Base-by-base conservation (phyloP, 2,888 invertebrate genomes). In the Catotricha subobsoleta region DNA sequence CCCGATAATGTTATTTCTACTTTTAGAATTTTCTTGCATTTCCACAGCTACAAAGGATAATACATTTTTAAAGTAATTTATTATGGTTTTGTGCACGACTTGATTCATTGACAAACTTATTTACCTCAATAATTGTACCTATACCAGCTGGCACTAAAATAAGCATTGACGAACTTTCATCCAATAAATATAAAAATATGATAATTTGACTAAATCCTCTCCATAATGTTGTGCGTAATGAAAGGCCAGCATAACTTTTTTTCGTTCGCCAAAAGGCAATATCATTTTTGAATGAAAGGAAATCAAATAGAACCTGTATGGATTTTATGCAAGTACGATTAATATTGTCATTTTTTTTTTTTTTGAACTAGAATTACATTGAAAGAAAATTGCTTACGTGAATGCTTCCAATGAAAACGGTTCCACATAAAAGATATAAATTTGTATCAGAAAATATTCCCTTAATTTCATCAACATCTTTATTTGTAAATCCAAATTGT, bases 271-370 rank as follows among this genome's bases (percentile, higher is more conserved):
- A 98, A 60, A 95, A 98, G 42, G 75, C 75, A 1, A 98, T 84
- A 54, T 98, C 97, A 59, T 94, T 95, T 69, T 97, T 98, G 59
- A 98, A 94, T 0, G 97, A 91, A 41, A 98, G 67, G 56, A 97
- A 90, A 60, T 98, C 97, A 56, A 98, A 90, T 30, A 97, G 64
- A 45, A 97, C 66, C 90, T 97, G 71, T 13, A 71, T 42, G 49
- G n/a, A n/a, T 46, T 40, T 41, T 27, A 3, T 28, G 20, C 21
- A 35, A 3, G 16, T 31, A 16, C 30, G 27, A 37, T 28, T 34
- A 31, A 12, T 28, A 40, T 40, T 41, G 21, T n/a, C 4, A 29
- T 31, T 19, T 25, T 25, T 25, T 25, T 25, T 25, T 25, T 25
- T 27, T 31, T 23, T n/a, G n/a, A 25, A 25, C 12, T 9, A 23